Percentiles rank a stretch among this genome's conserved stretches.
phyloP scores from a whole-genome alignment of 1,140 invertebrate genomes.

The Caerostris darwini region DNA sequence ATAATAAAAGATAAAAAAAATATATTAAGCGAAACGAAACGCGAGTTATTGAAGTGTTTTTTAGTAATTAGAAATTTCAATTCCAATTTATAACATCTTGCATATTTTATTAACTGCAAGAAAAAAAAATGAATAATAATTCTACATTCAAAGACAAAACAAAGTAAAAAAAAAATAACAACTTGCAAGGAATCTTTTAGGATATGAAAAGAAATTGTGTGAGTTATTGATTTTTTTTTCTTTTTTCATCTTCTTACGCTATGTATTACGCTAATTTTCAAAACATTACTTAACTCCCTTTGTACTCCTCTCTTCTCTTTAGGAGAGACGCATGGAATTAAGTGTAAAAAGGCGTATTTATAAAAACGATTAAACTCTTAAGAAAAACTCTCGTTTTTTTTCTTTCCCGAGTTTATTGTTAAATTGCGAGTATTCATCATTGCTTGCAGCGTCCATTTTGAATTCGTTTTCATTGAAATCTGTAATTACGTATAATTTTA shows the following conservation, averaged over 20 bases:
- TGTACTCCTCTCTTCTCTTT: background rate
- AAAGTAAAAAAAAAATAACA: background rate
- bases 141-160: background rate
- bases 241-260: background rate
- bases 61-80: slow-evolving; percentile 18
- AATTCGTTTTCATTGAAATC: slow-evolving; percentile 23
- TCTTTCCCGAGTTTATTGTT: background rate
- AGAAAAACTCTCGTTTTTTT: background rate
- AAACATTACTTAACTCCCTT: slow-evolving; percentile 28
- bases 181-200: background rate
- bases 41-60: background rate
- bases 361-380: slow-evolving; percentile 33
- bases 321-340: background rate
- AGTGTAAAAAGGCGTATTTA: slow-evolving; percentile 40
- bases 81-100: slow-evolving; percentile 14
- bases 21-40: too few species aligned
- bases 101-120: slow-evolving; percentile 30
- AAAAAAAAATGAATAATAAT: too few species aligned
- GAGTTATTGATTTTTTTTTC: background rate
- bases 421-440: slow-evolving; percentile 30
- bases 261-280: slow-evolving; percentile 35
- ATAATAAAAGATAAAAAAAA: too few species aligned
- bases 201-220: slow-evolving; percentile 1
- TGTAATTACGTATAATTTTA: slow-evolving; percentile 33
- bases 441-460: background rate